Conservation (phyloP, 2,888 invertebrate species). For the Falcaria lacertinaria region DNA sequence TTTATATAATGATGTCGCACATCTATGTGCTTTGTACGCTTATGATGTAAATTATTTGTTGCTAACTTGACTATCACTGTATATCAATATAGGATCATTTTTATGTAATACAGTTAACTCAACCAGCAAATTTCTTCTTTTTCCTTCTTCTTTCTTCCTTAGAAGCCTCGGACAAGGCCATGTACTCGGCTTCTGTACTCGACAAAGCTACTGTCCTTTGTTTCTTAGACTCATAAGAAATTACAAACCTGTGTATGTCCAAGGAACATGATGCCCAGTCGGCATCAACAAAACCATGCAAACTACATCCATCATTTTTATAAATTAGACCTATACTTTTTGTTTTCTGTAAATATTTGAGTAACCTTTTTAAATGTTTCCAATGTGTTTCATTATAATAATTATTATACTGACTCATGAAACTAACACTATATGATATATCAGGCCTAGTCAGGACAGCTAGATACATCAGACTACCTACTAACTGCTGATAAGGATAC, state of each 20-base stretch:
- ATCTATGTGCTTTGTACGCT: no score
- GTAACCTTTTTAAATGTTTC: constrained; percentile 6
- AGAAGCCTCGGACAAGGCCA: constrained; percentile 8
- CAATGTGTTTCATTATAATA: constrained; percentile 9
- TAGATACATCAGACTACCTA: constrained; percentile 13
- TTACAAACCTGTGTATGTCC: constrained; percentile 19
- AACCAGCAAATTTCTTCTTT: constrained; percentile 5
- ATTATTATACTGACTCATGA: constrained; percentile 12
- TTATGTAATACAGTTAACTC: constrained; percentile 2
- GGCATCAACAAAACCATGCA: constrained; percentile 15
- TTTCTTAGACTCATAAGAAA: constrained; percentile 31
- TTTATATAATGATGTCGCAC: no score
- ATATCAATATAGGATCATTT: not conserved
- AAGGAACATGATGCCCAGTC: constrained; percentile 14
- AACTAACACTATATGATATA: constrained; percentile 11
- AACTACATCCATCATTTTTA: not conserved
- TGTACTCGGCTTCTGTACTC: constrained; percentile 11
- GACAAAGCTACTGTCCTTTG: constrained; percentile 33
- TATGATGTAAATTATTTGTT: not conserved
- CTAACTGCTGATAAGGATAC: constrained; percentile 12
- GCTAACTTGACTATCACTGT: not conserved
- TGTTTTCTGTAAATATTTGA: constrained; percentile 11
- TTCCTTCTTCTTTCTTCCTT: constrained; percentile 11
- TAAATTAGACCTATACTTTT: constrained; percentile 10
- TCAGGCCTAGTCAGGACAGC: constrained; percentile 11